Evolutionary conservation across 2,888 invertebrate species (phyloP).

Genomic region (Reticulitermes lucifugus): DNA sequence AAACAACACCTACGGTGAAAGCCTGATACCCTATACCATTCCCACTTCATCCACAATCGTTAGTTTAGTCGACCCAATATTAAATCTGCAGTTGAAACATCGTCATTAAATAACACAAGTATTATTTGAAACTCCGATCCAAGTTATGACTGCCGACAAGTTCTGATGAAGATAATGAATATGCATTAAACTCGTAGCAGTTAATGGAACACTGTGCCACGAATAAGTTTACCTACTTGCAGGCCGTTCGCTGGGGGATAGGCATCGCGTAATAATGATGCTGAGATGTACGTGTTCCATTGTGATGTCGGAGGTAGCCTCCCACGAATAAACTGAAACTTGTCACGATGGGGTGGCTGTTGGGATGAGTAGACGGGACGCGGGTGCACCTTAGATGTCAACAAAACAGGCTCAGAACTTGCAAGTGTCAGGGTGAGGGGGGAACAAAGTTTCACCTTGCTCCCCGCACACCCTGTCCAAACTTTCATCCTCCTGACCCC

Average conservation of each 20-base stretch:
- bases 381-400: conserved; percentile 12
- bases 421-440: conserved; percentile 25
- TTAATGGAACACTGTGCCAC: not conserved
- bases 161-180: not conserved
- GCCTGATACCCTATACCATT: too few species aligned
- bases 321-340: conserved; percentile 26
- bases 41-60: too few species aligned
- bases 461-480: not conserved
- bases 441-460: conserved; percentile 27
- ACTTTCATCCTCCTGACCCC: conserved; percentile 17
- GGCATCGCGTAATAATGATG: not conserved
- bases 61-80: too few species aligned
- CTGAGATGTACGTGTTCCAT: conserved; percentile 2
- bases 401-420: conserved; percentile 36
- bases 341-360: conserved; percentile 12
- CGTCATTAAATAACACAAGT: too few species aligned
- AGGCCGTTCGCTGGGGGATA: not conserved
- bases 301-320: not conserved
- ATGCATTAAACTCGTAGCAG: not conserved
- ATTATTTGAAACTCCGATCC: too few species aligned
- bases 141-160: too few species aligned
- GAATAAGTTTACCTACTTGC: not conserved
- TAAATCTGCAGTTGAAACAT: too few species aligned
- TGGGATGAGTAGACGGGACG: not conserved
- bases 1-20: too few species aligned